Evolutionary conservation across 1,140 invertebrate species (phyloP).

Genomic region (Helicoverpa armigera): DNA sequence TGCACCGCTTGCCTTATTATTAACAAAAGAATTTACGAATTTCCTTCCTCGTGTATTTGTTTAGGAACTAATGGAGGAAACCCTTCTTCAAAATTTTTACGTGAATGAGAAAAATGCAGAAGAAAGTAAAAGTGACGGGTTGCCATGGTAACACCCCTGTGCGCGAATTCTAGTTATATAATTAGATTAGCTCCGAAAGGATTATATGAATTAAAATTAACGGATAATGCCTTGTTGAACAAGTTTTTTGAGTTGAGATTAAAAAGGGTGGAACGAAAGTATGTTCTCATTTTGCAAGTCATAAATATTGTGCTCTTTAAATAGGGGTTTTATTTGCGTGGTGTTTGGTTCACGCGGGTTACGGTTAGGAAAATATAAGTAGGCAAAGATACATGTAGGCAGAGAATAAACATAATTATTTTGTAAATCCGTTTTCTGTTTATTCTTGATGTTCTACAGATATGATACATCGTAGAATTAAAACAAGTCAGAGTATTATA

Average conservation of each 20-base stretch:
- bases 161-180: slow-evolving; percentile 55
- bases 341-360: neutral
- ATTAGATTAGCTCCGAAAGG: slow-evolving; percentile 54
- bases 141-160: slow-evolving; percentile 58
- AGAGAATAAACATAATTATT: no score
- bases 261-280: slow-evolving; percentile 38
- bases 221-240: slow-evolving; percentile 45
- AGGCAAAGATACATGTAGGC: neutral
- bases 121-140: slow-evolving; percentile 38
- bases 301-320: slow-evolving; percentile 25
- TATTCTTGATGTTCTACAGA: no score
- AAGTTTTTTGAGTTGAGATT: slow-evolving; percentile 38
- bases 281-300: slow-evolving; percentile 36
- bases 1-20: slow-evolving; percentile 65
- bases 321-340: slow-evolving; percentile 15
- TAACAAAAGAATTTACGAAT: slow-evolving; percentile 66
- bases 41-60: slow-evolving; percentile 62
- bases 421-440: no score
- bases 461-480: no score
- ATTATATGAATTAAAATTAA: slow-evolving; percentile 52
- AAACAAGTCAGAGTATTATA: no score
- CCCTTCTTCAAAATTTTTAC: slow-evolving; percentile 62
- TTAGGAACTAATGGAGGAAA: slow-evolving; percentile 66
- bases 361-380: neutral
- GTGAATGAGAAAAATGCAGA: slow-evolving; percentile 44